These are phyloP conservation scores for Osmerus eperlanus DNA, from an alignment of 2,113 vertebrate species.

Conservation along the genomic window DNA sequence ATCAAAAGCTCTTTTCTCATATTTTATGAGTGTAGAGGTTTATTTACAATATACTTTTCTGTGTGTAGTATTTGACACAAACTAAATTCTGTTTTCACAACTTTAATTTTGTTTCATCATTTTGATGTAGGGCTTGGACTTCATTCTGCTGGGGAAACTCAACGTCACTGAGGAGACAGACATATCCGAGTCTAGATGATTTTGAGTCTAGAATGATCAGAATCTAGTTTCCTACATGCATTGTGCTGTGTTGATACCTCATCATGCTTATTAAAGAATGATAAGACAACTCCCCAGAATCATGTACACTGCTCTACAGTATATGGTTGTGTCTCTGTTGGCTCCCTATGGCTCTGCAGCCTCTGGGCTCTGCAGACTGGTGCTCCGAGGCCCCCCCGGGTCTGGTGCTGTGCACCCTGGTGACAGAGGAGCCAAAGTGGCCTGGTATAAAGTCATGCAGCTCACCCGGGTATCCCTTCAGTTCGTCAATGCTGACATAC, in stretches of 20 bases:
- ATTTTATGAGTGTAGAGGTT: too few species aligned
- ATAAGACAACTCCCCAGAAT: neutral
- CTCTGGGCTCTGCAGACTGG: neutral
- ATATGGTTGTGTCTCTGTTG: neutral
- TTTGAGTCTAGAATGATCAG: too few species aligned
- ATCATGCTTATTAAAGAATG: neutral
- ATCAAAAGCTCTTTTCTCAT: too few species aligned
- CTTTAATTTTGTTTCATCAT: too few species aligned
- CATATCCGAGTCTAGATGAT: too few species aligned
- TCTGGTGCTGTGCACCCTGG: slow-evolving; percentile 28
- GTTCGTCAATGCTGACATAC: slow-evolving; percentile 52
- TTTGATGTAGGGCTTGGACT: too few species aligned
- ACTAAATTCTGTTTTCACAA: too few species aligned
- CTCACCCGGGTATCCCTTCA: slow-evolving; percentile 62
- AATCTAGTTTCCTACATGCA: neutral
- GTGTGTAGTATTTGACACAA: too few species aligned
- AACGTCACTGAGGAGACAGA: too few species aligned
- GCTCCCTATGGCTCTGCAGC: neutral
- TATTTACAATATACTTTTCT: too few species aligned
- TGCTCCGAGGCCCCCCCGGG: too few species aligned
- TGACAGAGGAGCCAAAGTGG: slow-evolving; percentile 41
- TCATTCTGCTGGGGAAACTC: too few species aligned
- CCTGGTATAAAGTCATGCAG: slow-evolving; percentile 52
- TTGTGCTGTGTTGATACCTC: neutral
- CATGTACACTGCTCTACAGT: neutral